Base-by-base conservation (phyloP, 1,140 invertebrate species). In the Pteromalus puparum region DNA sequence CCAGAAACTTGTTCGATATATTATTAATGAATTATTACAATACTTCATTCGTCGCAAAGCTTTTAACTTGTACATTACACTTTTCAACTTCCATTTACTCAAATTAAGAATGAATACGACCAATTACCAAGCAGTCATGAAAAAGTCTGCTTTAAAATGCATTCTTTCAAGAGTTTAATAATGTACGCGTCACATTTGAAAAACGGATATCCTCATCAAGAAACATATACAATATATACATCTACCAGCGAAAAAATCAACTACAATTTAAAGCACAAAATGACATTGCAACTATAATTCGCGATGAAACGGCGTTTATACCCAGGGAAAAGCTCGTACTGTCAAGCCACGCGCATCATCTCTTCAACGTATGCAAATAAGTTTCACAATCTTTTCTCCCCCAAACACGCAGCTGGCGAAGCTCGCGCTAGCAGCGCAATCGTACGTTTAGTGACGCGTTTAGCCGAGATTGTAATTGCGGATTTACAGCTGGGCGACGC, bases 401-500 rank as follows among this genome's bases (percentile, higher is more conserved):
- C 9, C 28, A 13, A 74, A 48, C 15, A 30, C 4, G 10, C 10
- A 42, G 30, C 30, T 34, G 30, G 15, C 28, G 21, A n/a, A 13
- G 61, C 48, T n/a, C 9, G 34, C 34, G 21, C 46, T 24, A 30
- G 34, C n/a, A n/a, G 34, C 53, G 21, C 18, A 42, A 46, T 65
- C 53, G 48, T 15, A n/a, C 21, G 42, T 30, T 21, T 67, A 48
- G 28, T 26, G 30, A 42, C 3, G 48, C 80, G 61, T 80, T 84
- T 81, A 65, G 26, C 38, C 46, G 80, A 85, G 81, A 78, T 78
- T 82, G 87, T 90, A 90, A 91, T 91, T 90, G 88, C 87, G 86
- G 86, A 84, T 87, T 90, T 90, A 89, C 85, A 90, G 88, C 70
- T 85, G 30, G n/a, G 81, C 87, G 87, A 89, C 86, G 87, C 86